Conservation (phyloP, 2,888 invertebrate species). For the Tholera decimalis region DNA sequence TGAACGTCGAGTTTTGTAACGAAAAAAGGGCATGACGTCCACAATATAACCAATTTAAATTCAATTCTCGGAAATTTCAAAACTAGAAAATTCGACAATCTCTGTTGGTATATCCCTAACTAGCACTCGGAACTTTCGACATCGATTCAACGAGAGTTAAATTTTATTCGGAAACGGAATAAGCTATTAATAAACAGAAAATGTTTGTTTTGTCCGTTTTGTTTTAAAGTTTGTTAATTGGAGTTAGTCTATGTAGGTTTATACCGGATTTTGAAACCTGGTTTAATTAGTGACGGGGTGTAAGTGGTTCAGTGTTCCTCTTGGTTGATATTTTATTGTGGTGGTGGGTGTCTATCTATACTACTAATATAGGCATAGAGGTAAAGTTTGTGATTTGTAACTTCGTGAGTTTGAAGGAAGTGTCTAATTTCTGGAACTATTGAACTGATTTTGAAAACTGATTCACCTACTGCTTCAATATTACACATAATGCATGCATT, state of each 20-base stretch:
- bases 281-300: constrained; percentile 47
- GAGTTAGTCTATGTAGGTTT: constrained; percentile 58
- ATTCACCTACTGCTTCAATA: too few species aligned
- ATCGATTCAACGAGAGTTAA: constrained; percentile 63
- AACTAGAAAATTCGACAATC: constrained; percentile 31
- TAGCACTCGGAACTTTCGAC: constrained; percentile 62
- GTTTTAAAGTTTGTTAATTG: constrained; percentile 72
- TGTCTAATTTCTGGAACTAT: too few species aligned
- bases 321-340: constrained; percentile 1
- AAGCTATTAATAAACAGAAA: constrained; percentile 61
- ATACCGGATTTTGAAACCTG: constrained; percentile 35
- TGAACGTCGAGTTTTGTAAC: neutral
- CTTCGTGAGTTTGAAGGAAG: too few species aligned
- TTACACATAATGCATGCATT: too few species aligned
- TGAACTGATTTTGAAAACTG: too few species aligned
- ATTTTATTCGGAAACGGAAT: constrained; percentile 50
- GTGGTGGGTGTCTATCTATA: too few species aligned
- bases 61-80: constrained; percentile 11
- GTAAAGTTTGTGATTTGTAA: too few species aligned
- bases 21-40: neutral
- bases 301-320: constrained; percentile 16
- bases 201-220: constrained; percentile 63
- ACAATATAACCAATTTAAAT: constrained; percentile 22
- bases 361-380: too few species aligned
- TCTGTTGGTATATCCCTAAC: constrained; percentile 57